Evolutionary conservation across 2,888 invertebrate species (phyloP), one percentile per base, ranked within the genome.

Genomic region (Nysson spinosus): DNA sequence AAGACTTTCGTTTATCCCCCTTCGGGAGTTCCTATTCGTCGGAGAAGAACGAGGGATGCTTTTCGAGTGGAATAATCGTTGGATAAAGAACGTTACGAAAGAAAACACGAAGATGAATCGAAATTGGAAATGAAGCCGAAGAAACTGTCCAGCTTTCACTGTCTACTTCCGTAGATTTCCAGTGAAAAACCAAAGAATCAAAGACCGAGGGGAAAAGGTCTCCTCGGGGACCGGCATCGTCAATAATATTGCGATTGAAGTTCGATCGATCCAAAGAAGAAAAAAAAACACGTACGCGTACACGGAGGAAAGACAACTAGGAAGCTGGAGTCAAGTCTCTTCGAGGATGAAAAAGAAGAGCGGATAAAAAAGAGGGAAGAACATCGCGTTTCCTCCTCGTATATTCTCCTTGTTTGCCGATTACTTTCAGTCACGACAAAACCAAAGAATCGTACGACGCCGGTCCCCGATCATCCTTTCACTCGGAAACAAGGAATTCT

Each of bases 181-280:
- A 14, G 35, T 40, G 51, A 72, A 34, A 68, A 72, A 68, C 72
- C 72, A 71, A 71, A 71, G 72, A 72, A 40, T 44, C 72, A 11
- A 63, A 62, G 22, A 54, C 42, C 62, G 51, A 35, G 20, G 44
- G 12, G 47, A 42, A 40, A n/a, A n/a, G n/a, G 28, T 47, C 42
- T n/a, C 14, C 37, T 35, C 30, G 35, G 37, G 24, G 22, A 19
- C 34, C 26, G 12, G 9, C 3, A 11, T 40, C 28, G 14, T 22
- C 28, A 49, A 26, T 7, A 37, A 55, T 26, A 17, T 6, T 16
- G 6, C 9, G 28, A 22, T 32, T 2, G 24, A 24, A 24, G 9
- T 24, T 24, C 2, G 6, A 24, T 20, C 16, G 30, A n/a, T 3
- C 6, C 11, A 24, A 24, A 28, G 1, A 11, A 3, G 19, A 30